phyloP scores from a whole-genome alignment of 1,140 invertebrate species.

The Euborellia annulipes region DNA sequence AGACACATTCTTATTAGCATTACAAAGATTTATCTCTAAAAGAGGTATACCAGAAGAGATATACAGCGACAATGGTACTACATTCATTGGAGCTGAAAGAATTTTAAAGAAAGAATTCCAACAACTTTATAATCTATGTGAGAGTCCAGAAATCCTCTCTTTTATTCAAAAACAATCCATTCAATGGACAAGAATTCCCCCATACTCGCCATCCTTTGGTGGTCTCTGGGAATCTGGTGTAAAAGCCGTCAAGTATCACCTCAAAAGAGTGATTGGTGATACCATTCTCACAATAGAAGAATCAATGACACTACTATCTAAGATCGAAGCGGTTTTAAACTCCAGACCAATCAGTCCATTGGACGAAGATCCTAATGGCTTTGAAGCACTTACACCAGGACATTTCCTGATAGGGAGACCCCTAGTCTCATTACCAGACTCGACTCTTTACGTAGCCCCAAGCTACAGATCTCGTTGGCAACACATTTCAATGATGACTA shows the following conservation, averaged over 20 bases:
- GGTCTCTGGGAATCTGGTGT: constrained; percentile 22
- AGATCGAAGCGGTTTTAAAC: constrained; percentile 15
- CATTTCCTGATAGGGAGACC: constrained; percentile 19
- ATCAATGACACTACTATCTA: constrained; percentile 11
- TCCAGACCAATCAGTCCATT: constrained; percentile 10
- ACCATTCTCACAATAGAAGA: constrained; percentile 12
- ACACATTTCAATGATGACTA: too few relatives aligned
- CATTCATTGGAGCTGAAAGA: too few relatives aligned
- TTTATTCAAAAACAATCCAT: too few relatives aligned
- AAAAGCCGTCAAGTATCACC: constrained; percentile 16
- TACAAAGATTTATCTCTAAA: too few relatives aligned
- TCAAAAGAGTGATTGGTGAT: constrained; percentile 10
- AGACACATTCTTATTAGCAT: too few relatives aligned
- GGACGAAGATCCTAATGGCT: constrained; percentile 9
- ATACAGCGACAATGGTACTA: too few relatives aligned
- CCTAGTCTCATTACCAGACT: constrained; percentile 12
- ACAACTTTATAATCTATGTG: not conserved
- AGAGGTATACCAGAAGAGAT: too few relatives aligned
- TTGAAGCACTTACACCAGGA: constrained; percentile 12
- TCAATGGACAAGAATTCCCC: constrained; percentile 20
- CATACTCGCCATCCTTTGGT: constrained; percentile 17
- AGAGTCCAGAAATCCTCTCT: constrained; percentile 13
- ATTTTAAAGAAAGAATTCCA: too few relatives aligned
- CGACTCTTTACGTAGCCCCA: not conserved
- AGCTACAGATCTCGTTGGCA: too few relatives aligned